A percentile compares a stretch with the other conserved stretches of the same genome.
Evolutionary conservation across 2,888 invertebrate genomes (phyloP).

Genomic region (Poecilus cupreus): DNA sequence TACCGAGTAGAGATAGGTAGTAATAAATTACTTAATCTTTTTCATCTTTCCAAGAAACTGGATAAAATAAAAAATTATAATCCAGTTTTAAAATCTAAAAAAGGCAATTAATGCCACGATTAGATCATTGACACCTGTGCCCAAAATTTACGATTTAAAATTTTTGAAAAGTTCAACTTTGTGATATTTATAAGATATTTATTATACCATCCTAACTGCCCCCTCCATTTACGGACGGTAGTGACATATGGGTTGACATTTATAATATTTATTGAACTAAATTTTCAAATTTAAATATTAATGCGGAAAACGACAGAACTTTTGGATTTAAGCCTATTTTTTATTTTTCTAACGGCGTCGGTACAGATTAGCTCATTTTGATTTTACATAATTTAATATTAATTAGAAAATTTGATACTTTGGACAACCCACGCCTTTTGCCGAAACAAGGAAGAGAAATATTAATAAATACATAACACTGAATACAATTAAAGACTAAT

Average conservation of each 20-base stretch:
- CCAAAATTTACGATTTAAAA: conserved; percentile 20
- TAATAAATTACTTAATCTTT: conserved; percentile 16
- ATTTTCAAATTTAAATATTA: conserved; percentile 41
- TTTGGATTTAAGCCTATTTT: not conserved
- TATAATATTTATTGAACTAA: conserved; percentile 16
- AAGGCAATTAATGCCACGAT: conserved; percentile 38
- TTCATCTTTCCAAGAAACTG: not conserved
- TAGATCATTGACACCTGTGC: conserved; percentile 36
- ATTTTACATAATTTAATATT: not conserved
- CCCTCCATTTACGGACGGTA: conserved; percentile 2
- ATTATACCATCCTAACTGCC: not conserved
- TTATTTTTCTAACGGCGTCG: not conserved
- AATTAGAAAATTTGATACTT: not conserved
- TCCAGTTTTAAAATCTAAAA: not conserved
- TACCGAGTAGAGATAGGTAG: not conserved
- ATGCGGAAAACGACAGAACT: not conserved
- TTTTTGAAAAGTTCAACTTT: conserved; percentile 37
- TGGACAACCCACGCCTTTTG: not conserved
- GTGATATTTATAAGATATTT: conserved; percentile 10
- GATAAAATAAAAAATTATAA: not conserved
- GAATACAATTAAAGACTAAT: too few species aligned
- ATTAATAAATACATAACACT: not conserved
- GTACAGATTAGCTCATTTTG: not conserved
- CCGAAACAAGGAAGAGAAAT: not conserved
- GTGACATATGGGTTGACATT: conserved; percentile 47